These are phyloP conservation scores for Ylistrum balloti DNA, from an alignment of 1,140 invertebrate genomes.

Conservation along the genomic window DNA sequence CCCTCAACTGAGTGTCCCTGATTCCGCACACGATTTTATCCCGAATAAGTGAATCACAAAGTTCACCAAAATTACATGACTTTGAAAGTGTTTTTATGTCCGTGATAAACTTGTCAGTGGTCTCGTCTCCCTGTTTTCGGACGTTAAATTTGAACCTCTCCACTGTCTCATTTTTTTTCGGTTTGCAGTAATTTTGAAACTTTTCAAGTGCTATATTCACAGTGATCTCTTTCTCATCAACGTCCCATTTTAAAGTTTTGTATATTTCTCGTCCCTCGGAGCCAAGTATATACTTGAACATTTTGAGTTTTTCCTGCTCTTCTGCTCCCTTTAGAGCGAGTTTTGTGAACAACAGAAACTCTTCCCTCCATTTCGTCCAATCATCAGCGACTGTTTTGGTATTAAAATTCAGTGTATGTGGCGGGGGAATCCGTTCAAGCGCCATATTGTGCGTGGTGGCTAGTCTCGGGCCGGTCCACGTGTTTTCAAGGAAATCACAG, in stretches of 20 bases:
- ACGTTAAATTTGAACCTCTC: constrained; percentile 42
- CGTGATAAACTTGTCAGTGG: constrained; percentile 42
- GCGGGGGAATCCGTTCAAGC: neutral
- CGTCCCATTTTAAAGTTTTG: constrained; percentile 41
- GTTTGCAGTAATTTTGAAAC: constrained; percentile 53
- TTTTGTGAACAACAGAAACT: constrained; percentile 40
- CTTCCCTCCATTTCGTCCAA: constrained; percentile 51
- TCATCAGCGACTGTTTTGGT: constrained; percentile 34
- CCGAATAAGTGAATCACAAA: constrained; percentile 37
- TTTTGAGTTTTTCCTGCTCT: constrained; percentile 44
- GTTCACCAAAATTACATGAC: constrained; percentile 46
- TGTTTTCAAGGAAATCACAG: neutral
- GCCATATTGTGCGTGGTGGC: neutral
- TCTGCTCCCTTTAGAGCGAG: constrained; percentile 4
- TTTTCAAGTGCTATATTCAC: neutral
- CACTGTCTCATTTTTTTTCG: constrained; percentile 50
- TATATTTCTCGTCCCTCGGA: constrained; percentile 37
- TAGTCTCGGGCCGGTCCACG: neutral
- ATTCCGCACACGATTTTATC: constrained; percentile 48
- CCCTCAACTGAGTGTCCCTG: neutral
- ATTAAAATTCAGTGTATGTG: constrained; percentile 31
- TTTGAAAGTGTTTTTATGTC: constrained; percentile 48
- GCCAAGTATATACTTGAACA: constrained; percentile 38
- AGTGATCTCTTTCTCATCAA: constrained; percentile 8
- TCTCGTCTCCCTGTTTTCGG: constrained; percentile 23